A percentile compares a stretch with the other conserved stretches of the same genome.
Conservation (phyloP, 1,140 invertebrate genomes). For the Neelides sp. region DNA sequence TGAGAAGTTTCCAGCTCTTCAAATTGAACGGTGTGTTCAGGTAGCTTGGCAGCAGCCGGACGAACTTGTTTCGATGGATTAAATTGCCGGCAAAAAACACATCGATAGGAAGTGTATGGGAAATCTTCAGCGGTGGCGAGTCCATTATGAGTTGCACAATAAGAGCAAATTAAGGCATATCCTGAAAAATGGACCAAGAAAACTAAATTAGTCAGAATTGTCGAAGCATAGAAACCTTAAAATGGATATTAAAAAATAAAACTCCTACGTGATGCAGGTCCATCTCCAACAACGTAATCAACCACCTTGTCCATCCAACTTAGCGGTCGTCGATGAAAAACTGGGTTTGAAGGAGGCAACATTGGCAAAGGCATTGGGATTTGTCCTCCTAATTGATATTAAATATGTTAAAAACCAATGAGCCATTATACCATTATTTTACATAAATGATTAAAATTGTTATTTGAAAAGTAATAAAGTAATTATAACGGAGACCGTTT, state of each 20-base stretch:
- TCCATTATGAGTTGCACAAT: conserved; percentile 87
- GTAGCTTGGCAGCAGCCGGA: conserved; percentile 22
- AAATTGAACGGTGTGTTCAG: conserved; percentile 20
- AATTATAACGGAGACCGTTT: no score
- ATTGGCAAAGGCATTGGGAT: conserved; percentile 22
- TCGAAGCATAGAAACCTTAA: no score
- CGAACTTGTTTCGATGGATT: conserved; percentile 26
- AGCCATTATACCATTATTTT: no score
- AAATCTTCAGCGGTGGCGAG: conserved; percentile 95
- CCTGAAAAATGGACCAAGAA: no score
- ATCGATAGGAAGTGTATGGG: conserved; percentile 54
- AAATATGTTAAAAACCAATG: no score
- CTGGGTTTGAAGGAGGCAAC: conserved; percentile 19
- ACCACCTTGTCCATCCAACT: conserved; percentile 71
- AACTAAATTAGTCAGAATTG: no score
- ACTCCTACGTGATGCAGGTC: conserved; percentile 68
- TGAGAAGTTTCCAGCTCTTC: conserved; percentile 20
- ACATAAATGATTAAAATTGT: no score
- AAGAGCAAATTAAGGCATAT: conserved; percentile 77
- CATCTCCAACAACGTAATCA: conserved; percentile 90
- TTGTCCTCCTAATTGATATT: no score
- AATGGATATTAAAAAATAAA: no score
- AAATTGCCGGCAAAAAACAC: conserved; percentile 27
- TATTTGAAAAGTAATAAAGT: no score
- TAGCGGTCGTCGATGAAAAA: conserved; percentile 40